Conservation (phyloP, 2,113 vertebrate species). For the Grammomys dolichurus region DNA sequence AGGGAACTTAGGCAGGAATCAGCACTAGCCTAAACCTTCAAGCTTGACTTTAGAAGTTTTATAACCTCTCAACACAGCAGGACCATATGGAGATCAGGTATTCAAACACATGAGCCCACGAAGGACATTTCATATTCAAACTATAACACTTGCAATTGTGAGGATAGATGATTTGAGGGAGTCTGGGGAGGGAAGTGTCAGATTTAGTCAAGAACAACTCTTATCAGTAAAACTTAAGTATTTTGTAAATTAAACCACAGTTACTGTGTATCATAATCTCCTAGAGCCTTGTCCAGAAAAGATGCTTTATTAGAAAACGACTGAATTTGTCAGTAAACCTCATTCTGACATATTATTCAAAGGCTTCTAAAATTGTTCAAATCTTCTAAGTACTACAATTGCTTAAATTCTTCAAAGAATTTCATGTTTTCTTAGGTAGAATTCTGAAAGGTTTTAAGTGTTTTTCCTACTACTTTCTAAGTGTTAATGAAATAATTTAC, state of each 20-base stretch:
- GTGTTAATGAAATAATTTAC: constrained; percentile 29
- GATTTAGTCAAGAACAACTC: not conserved
- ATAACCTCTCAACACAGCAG: not conserved
- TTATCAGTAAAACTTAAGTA: not conserved
- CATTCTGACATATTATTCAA: not conserved
- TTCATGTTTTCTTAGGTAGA: not conserved
- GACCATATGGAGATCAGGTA: not conserved
- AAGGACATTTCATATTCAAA: not conserved
- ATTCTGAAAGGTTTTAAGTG: not conserved
- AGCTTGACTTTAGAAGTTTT: not conserved
- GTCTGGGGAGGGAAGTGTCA: not conserved
- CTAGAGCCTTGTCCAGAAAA: not conserved
- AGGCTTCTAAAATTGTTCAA: not conserved
- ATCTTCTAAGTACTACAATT: not conserved
- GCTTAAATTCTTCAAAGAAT: not conserved
- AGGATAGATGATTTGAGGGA: not conserved
- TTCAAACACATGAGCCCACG: not conserved
- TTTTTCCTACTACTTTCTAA: not conserved
- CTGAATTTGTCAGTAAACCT: not conserved
- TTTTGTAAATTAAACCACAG: constrained; percentile 20
- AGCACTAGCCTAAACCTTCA: not conserved
- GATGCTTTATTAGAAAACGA: not conserved
- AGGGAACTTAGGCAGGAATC: not conserved
- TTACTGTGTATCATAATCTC: not conserved
- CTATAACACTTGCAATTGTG: not conserved